Evolutionary conservation across 2,797 vertebrate species (phyloP), one percentile per base, ranked within the genome.

Genomic region (Amblyraja radiata): DNA sequence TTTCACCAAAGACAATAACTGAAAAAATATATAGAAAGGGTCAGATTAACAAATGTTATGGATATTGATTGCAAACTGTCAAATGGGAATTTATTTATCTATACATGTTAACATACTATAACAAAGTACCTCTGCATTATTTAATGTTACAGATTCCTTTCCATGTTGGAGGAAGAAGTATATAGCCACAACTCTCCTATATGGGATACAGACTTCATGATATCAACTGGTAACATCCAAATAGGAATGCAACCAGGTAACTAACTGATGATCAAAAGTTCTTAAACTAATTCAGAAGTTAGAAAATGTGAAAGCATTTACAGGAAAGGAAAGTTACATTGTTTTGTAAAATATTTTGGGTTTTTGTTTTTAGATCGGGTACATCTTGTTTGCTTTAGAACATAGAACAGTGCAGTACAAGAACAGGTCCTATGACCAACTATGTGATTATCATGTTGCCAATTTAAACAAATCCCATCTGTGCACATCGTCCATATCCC

Each of bases 131-230:
- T 71, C 81, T 83, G 84, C 93, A 16, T 0, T 94, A 32, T 91
- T 73, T 92, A 74, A 92, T 65, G 1, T 88, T 68, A 68, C 95
- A 99, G 99, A 94, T 99, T 99, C 96, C 95, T 99, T 91, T 99
- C 98, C 0, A 99, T 99, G 99, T 95, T 99, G 95, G 99, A 99
- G 95, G 99, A 99, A 96, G 99, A 99, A 95, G 98, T 99, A 77
- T 99, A 99, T 95, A 99, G 98, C 95, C 97, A 97, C 94, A 98
- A 97, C 94, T 99, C 98, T 94, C 98, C 99, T 0, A 99, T 99
- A 95, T 99, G 99, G 99, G 98, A 97, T 96, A 98, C 97, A 94
- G 98, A 99, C 95, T 99, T 98, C 94, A 96, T 97, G 95, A 96
- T 97, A 84, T 97, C 97, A 88, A 96, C 97, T n/a, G 96, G 96